Base-by-base conservation (phyloP, 1,140 invertebrate species). In the Lycorma delicatula region DNA sequence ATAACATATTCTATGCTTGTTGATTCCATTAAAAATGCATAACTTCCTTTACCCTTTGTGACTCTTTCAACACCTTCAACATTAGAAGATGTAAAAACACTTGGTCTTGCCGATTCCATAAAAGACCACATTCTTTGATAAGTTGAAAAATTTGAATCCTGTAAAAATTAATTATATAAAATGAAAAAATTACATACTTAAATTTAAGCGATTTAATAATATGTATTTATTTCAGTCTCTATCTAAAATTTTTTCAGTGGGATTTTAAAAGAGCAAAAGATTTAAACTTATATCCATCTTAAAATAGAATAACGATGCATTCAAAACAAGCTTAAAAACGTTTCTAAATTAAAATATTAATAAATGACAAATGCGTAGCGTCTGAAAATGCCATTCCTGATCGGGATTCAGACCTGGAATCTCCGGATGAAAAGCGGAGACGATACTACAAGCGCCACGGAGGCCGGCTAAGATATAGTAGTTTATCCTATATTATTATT, bases 11-110 rank as follows among this genome's bases (percentile, higher is more conserved):
- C 91, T 56, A 93, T 92, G 11, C 88, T 89, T 1, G 91, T 92
- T 7, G 91, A 93, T 76, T 95, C 92, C 91, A 94, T 94, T 6
- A 95, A 75, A 70, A 93, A 95, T 1, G 91, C 91, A 69, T 94
- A 95, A 38, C 81, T 84, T 46, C 92, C 92, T 67, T 88, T 87
- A 4, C 84, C 87, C 67, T 89, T 84, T 31, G 87, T 78, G 0
- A 93, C 91, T 26, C 87, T 75, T 20, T 93, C 86, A 1, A 93
- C 88, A 0, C 91, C 91, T 71, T 93, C 89, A 5, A 81, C 79
- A 70, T 93, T 94, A 62, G 82, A 90, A 49, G 79, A 78, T 1
- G 89, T 89, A 70, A 95, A 93, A 12, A 92, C 90, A 0, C 86
- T 81, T 0, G 89, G 89, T 46, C 86, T 76, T 12, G 87, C 82